Evolutionary conservation across 1,140 invertebrate species (phyloP).

Genomic region (Chrysomallon squamiferum): DNA sequence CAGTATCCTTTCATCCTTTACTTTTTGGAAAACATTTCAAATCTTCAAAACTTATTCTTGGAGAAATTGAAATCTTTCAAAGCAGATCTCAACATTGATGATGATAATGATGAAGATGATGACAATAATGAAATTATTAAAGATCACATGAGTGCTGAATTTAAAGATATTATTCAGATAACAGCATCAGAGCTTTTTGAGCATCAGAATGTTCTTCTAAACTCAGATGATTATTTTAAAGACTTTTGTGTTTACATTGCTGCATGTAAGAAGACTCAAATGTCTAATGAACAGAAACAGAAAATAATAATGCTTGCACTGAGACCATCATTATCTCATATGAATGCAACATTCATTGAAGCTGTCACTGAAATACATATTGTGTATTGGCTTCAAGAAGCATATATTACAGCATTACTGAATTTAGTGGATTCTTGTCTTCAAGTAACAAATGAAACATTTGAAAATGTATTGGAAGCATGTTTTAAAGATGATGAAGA

Average conservation of each 20-base stretch:
- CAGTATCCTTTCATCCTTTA: conserved; percentile 20
- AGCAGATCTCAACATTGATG: neutral
- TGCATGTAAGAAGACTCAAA: neutral
- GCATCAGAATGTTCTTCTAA: conserved; percentile 2
- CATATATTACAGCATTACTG: neutral
- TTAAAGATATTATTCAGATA: conserved; percentile 12
- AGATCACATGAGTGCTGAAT: conserved; percentile 2
- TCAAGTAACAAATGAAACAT: neutral
- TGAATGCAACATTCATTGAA: neutral
- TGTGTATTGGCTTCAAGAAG: conserved; percentile 10
- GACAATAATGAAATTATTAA: conserved; percentile 15
- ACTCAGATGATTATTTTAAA: conserved; percentile 14
- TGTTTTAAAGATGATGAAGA: too few relatives aligned
- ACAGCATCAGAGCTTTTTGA: conserved; percentile 9
- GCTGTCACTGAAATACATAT: conserved; percentile 10
- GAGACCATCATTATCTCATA: neutral
- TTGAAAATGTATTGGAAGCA: too few relatives aligned
- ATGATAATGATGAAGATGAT: conserved; percentile 12
- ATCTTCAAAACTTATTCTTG: conserved; percentile 13
- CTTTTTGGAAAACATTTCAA: conserved; percentile 7
- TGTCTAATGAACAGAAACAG: neutral
- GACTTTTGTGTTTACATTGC: conserved; percentile 16
- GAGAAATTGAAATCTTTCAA: neutral
- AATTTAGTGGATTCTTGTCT: neutral
- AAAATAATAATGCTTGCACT: conserved; percentile 11